Evolutionary conservation across 2,888 invertebrate species (phyloP), one percentile per base, ranked within the genome.

Genomic region (Thera obeliscata): DNA sequence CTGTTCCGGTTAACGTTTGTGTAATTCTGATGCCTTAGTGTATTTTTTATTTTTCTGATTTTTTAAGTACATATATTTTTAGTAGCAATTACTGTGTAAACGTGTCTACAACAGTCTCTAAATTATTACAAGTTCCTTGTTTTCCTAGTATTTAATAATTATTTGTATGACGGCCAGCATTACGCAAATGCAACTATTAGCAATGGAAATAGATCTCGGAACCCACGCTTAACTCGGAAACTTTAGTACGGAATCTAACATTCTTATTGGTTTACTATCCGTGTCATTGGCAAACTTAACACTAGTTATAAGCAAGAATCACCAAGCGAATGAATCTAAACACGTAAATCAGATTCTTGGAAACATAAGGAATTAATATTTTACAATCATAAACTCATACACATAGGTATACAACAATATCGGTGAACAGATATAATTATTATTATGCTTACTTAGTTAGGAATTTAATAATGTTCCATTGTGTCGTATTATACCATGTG

Each of bases 191-290:
- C 33, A 38, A 50, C 50, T 12, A 52, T 52, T 52, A 33, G 33
- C 52, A 52, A 57, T 57, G 43, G 41, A 57, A 50, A 63, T 63
- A 33, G 50, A 64, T 57, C 50, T 57, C 52, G 57, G 36, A 61
- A 48, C 36, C 61, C n/a, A 36, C 4, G 35, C 8, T 52, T 54
- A 46, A 60, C 49, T 50, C 41, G 8, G 33, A 57, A 33, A 35
- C 46, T 46, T 33, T 41, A 55, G 2, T 36, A 11, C 0, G 2
- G 36, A 36, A 55, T 55, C 54, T 35, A 55, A 56, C 41, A 56
- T 56, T 56, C 41, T 22, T 7, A 57, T 8, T 22, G n/a, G 33
- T 22, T 9, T 6, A 33, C 33, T 56, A 41, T 7, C 12, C 11
- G 2, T 22, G 56, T 11, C n/a, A 41, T 41, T 56, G 36, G n/a